Evolutionary conservation across 1,140 invertebrate genomes (phyloP).

Genomic region (Pygmarrhopalites habei): DNA sequence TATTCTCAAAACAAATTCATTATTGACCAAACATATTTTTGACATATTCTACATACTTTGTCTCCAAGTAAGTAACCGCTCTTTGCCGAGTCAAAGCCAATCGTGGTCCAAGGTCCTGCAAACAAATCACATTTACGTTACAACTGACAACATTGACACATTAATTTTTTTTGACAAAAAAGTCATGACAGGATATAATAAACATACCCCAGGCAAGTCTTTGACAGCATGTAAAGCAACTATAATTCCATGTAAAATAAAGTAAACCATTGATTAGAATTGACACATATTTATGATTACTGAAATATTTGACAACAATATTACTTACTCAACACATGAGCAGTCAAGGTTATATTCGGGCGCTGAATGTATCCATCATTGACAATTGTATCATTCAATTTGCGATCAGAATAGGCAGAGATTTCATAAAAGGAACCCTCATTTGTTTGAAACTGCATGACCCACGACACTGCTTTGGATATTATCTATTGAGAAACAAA

Average conservation of each 20-base stretch:
- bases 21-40: too few species aligned
- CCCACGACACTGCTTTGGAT: slow-evolving; percentile 65
- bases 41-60: too few species aligned
- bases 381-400: slow-evolving; percentile 55
- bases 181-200: too few species aligned
- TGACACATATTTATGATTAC: too few species aligned
- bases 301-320: too few species aligned
- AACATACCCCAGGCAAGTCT: slow-evolving; percentile 62
- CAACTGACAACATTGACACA: too few species aligned
- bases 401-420: slow-evolving; percentile 69
- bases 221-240: slow-evolving; percentile 72
- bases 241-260: too few species aligned
- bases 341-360: slow-evolving; percentile 74
- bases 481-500: slow-evolving; percentile 52
- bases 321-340: slow-evolving; percentile 81
- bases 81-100: slow-evolving; percentile 43
- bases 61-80: slow-evolving; percentile 73
- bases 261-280: too few species aligned
- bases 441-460: slow-evolving; percentile 67
- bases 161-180: too few species aligned
- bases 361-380: slow-evolving; percentile 17
- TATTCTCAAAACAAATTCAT: too few species aligned
- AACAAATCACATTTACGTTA: background rate
- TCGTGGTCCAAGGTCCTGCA: slow-evolving; percentile 23
- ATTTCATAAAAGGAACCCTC: slow-evolving; percentile 80